A percentile compares a stretch with the other conserved stretches of the same genome.
Evolutionary conservation across 2,113 vertebrate species (phyloP).

Genomic region (Odobenus rosmarus): DNA sequence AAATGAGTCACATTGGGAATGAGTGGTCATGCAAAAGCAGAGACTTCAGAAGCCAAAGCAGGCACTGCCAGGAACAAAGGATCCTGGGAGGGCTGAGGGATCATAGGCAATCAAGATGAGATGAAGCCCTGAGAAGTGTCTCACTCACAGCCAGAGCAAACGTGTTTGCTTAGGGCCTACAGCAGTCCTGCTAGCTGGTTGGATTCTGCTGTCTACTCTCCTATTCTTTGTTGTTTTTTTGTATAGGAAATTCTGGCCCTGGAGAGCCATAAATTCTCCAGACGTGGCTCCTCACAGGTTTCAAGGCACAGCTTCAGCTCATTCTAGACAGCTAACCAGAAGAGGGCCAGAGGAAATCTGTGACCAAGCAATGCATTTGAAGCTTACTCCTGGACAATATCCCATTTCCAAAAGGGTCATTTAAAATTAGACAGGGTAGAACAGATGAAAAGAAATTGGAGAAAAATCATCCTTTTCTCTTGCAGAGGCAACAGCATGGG

Average conservation of each 20-base stretch:
- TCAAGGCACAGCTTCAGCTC: not conserved
- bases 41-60: not conserved
- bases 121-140: not conserved
- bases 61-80: not conserved
- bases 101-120: not conserved
- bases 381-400: not conserved
- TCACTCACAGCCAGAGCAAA: not conserved
- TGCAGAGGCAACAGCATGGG: not conserved
- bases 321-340: not conserved
- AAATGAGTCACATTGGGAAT: not conserved
- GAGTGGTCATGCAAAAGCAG: not conserved
- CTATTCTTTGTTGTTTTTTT: not conserved
- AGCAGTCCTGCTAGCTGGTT: not conserved
- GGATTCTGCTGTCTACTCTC: not conserved
- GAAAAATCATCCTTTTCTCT: not conserved
- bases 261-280: not conserved
- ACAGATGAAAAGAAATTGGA: not conserved
- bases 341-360: not conserved
- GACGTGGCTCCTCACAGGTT: not conserved
- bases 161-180: rapidly evolving
- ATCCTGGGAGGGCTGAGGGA: not conserved
- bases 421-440: slow-evolving; percentile 46
- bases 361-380: not conserved
- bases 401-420: not conserved
- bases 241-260: not conserved